phyloP scores from a whole-genome alignment of 1,140 invertebrate genomes.

The Euglossa dilemma region DNA sequence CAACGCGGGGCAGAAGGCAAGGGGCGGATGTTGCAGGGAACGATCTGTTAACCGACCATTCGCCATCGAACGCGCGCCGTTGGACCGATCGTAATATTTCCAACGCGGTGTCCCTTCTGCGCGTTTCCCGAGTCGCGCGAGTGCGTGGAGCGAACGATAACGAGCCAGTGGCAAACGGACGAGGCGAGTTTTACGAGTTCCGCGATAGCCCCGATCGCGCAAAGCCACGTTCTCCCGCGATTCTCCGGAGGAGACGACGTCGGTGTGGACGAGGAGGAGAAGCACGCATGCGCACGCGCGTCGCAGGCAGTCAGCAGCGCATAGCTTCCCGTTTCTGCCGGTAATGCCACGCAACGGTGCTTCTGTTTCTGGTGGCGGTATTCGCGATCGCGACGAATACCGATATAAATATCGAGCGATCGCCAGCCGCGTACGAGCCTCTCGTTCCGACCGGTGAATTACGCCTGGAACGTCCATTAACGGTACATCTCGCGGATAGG shows the following conservation, averaged over 20 bases:
- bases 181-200: neutral
- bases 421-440: neutral
- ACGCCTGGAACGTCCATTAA: slow-evolving; percentile 23
- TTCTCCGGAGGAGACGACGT: neutral
- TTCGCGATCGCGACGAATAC: neutral
- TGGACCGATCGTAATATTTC: neutral
- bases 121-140: neutral
- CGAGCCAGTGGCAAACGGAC: neutral
- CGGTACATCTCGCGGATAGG: slow-evolving; percentile 6
- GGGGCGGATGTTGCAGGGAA: neutral
- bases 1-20: neutral
- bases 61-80: neutral
- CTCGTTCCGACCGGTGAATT: slow-evolving; percentile 5
- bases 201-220: neutral
- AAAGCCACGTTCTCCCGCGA: neutral
- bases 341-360: slow-evolving; percentile 18
- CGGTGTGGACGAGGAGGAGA: neutral
- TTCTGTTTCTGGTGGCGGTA: neutral
- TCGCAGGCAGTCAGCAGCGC: neutral
- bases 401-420: slow-evolving; percentile 21
- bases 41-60: neutral
- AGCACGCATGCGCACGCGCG: neutral
- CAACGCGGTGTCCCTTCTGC: no score
- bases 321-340: neutral
- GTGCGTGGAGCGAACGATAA: neutral